A percentile compares a stretch with the other conserved stretches of the same genome.
Conservation (phyloP, 2,888 invertebrate species). For the Stenotaenia linearis region DNA sequence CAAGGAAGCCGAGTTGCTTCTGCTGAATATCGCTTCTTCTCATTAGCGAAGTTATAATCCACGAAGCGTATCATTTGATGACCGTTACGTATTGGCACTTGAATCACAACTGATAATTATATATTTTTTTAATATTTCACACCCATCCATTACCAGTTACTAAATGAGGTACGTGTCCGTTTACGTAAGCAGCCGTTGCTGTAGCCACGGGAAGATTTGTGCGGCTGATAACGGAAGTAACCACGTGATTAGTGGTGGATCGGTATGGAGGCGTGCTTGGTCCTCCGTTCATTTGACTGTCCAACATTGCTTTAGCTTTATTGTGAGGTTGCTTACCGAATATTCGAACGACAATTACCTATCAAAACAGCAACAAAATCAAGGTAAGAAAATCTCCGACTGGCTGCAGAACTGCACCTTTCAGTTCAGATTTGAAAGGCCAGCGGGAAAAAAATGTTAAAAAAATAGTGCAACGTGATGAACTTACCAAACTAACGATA, state of each 20-base stretch:
- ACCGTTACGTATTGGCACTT: constrained; percentile 22
- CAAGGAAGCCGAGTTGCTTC: background rate
- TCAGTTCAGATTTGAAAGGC: too few relatives aligned
- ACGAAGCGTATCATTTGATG: background rate
- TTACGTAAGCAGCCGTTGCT: constrained; percentile 32
- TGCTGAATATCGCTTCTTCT: background rate
- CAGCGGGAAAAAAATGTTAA: background rate
- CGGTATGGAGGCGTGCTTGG: constrained; percentile 35
- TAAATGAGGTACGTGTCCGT: constrained; percentile 35
- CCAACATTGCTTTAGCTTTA: constrained; percentile 36
- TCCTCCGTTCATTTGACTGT: constrained; percentile 32
- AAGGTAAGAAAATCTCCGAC: too few relatives aligned
- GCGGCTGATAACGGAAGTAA: constrained; percentile 35
- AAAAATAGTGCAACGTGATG: background rate
- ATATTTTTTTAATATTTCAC: constrained; percentile 32
- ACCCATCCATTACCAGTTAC: constrained; percentile 39
- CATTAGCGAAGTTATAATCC: background rate
- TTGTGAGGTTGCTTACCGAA: constrained; percentile 38
- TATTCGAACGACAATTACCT: constrained; percentile 37
- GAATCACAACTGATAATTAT: constrained; percentile 3
- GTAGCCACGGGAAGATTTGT: constrained; percentile 35
- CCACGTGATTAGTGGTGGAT: constrained; percentile 36
- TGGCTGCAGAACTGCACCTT: too few relatives aligned
- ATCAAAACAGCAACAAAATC: too few relatives aligned
- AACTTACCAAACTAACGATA: constrained; percentile 67